Evolutionary conservation across 2,797 vertebrate genomes (phyloP).

Genomic region (Margarornis squamiger): DNA sequence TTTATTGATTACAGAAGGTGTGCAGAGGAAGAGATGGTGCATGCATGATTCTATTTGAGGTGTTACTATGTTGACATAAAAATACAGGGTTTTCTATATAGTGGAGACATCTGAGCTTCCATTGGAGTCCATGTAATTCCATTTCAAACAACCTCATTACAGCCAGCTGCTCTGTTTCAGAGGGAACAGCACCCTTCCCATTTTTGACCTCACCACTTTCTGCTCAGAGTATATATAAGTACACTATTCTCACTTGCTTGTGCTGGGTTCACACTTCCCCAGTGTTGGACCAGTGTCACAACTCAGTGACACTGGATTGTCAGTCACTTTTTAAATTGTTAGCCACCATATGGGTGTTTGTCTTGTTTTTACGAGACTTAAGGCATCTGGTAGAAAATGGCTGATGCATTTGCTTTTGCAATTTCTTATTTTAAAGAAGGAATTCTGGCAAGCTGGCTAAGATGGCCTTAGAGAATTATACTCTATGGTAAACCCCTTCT

Average conservation of each 20-base stretch:
- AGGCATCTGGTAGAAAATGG: neutral
- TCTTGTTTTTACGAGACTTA: neutral
- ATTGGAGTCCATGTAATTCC: neutral
- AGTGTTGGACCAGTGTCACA: neutral
- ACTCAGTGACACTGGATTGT: neutral
- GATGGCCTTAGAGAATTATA: neutral
- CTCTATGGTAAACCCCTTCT: neutral
- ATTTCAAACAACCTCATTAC: neutral
- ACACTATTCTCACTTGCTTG: neutral
- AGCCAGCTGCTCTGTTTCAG: neutral
- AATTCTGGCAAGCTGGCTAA: neutral
- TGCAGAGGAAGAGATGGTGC: neutral
- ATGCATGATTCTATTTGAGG: neutral
- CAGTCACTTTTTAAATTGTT: neutral
- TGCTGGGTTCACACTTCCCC: neutral
- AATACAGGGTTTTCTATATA: accelerated
- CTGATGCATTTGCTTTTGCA: neutral
- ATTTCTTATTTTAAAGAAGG: neutral
- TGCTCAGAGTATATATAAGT: neutral
- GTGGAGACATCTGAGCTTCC: neutral
- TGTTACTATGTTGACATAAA: neutral
- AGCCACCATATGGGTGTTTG: neutral
- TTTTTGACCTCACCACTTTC: neutral
- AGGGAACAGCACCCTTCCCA: neutral
- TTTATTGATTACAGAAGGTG: neutral